These are phyloP conservation scores for Pelobates fuscus DNA, from an alignment of 2,113 vertebrate species.

Conservation along the genomic window DNA sequence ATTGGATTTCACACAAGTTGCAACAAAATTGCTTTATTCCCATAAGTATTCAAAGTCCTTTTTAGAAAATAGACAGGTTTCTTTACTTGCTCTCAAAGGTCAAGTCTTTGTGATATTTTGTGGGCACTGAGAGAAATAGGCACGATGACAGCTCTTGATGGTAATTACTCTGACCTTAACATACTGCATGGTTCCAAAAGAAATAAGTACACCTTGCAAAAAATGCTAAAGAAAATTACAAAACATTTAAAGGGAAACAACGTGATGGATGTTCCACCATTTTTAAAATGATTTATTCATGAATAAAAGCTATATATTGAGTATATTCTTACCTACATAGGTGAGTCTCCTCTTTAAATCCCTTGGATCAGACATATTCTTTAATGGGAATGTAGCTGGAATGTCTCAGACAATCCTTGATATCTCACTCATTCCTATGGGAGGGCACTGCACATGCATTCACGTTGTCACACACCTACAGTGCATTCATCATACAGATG, in stretches of 20 bases:
- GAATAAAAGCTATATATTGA: too few species aligned
- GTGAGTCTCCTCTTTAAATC: too few species aligned
- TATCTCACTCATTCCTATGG: too few species aligned
- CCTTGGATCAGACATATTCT: too few species aligned
- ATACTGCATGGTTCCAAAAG: constrained; percentile 4
- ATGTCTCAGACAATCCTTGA: too few species aligned
- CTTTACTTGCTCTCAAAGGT: constrained; percentile 41
- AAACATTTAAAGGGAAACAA: background rate
- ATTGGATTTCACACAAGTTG: constrained; percentile 16
- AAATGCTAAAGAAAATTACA: background rate
- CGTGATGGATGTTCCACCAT: background rate
- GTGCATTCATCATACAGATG: too few species aligned
- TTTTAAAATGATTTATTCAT: too few species aligned
- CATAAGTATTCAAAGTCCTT: background rate
- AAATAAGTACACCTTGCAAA: background rate
- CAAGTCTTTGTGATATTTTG: constrained; percentile 41
- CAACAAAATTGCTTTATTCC: constrained; percentile 32
- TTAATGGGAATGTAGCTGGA: too few species aligned
- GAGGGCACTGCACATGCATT: too few species aligned
- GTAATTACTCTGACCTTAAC: constrained; percentile 40
- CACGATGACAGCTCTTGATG: constrained; percentile 33
- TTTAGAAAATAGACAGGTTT: constrained; percentile 40
- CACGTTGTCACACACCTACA: too few species aligned
- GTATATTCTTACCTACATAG: too few species aligned
- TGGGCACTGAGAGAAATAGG: constrained; percentile 33